These are phyloP conservation scores for Gasteruption jaculator DNA, from an alignment of 2,888 invertebrate genomes.

Conservation along the genomic window DNA sequence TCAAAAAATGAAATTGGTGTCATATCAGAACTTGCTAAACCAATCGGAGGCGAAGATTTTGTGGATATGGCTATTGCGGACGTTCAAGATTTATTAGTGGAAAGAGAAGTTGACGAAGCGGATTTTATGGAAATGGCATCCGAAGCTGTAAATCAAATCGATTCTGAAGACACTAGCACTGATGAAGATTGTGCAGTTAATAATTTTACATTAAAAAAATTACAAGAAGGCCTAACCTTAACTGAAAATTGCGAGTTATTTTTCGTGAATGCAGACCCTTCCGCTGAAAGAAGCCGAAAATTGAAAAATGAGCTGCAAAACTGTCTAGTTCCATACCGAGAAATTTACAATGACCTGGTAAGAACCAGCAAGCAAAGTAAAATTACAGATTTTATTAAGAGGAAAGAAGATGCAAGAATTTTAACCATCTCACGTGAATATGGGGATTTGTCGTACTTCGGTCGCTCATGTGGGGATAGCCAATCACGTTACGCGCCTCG, in stretches of 20 bases:
- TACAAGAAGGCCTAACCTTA: conserved; percentile 6
- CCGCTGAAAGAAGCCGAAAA: too few relatives aligned
- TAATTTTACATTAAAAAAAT: neutral
- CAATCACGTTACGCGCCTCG: too few relatives aligned
- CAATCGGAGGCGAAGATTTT: conserved; percentile 13
- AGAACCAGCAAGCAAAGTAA: conserved; percentile 4
- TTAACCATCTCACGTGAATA: too few relatives aligned
- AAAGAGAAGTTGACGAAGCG: conserved; percentile 17
- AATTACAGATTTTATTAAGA: neutral
- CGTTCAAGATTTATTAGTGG: conserved; percentile 15
- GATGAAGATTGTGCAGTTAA: conserved; percentile 13
- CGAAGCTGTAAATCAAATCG: conserved; percentile 15
- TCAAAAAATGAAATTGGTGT: conserved; percentile 14
- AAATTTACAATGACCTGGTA: conserved; percentile 2
- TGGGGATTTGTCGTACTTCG: too few relatives aligned
- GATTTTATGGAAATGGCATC: conserved; percentile 17
- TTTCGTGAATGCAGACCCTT: too few relatives aligned
- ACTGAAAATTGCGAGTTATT: too few relatives aligned
- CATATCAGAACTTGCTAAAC: conserved; percentile 15
- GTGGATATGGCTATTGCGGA: conserved; percentile 10
- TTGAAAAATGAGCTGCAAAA: too few relatives aligned
- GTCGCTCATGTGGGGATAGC: too few relatives aligned
- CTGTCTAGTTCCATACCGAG: too few relatives aligned
- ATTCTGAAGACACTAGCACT: conserved; percentile 15
- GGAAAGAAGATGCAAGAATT: too few relatives aligned